A percentile compares a stretch with the other conserved stretches of the same genome.
Evolutionary conservation across 2,888 invertebrate genomes (phyloP).

Genomic region (Toxonevra muliebris): DNA sequence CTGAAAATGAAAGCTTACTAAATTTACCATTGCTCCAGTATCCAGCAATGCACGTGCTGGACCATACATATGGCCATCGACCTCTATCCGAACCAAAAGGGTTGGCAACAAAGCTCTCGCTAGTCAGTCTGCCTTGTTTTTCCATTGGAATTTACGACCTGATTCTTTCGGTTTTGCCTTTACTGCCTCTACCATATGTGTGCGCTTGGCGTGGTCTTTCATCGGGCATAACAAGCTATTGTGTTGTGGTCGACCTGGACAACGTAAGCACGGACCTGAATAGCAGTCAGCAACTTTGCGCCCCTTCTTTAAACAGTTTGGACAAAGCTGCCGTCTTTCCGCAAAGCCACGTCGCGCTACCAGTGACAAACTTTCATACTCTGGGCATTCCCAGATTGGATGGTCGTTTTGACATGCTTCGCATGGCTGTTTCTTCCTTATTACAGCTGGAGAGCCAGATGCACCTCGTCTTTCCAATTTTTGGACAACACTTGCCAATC

Average conservation of each 20-base stretch:
- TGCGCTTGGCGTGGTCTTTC: no score
- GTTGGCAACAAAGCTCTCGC: neutral
- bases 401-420: conserved; percentile 6
- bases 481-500: no score
- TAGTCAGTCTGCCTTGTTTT: neutral
- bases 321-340: neutral
- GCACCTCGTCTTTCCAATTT: neutral
- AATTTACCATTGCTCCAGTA: neutral
- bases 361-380: neutral
- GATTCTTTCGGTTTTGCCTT: no score
- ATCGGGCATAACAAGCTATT: conserved; percentile 7
- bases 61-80: conserved; percentile 3
- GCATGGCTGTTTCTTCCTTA: conserved; percentile 1
- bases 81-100: neutral
- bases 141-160: no score
- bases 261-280: no score
- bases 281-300: no score
- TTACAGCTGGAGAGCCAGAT: no score
- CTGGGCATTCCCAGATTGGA: conserved; percentile 2
- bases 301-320: neutral
- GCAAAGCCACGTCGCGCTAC: neutral
- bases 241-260: conserved; percentile 1
- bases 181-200: no score
- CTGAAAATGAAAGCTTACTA: neutral
- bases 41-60: conserved; percentile 11